phyloP scores from a whole-genome alignment of 2,113 vertebrate genomes.

The Ammospiza caudacuta region DNA sequence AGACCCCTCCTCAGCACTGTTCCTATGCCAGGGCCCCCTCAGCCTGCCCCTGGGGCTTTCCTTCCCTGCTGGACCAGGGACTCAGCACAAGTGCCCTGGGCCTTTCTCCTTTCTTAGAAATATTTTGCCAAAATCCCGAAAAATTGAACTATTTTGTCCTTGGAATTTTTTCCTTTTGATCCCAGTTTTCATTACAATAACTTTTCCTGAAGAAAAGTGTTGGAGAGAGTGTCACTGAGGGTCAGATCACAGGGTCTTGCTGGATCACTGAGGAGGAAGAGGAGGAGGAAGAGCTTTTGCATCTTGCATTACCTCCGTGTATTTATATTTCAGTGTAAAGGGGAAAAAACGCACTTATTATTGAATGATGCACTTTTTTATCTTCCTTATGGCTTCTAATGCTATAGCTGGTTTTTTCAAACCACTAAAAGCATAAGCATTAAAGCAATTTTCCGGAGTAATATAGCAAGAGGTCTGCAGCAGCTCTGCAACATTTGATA shows the following conservation, averaged over 20 bases:
- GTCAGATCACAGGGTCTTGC: neutral
- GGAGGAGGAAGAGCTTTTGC: constrained; percentile 15
- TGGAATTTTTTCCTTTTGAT: neutral
- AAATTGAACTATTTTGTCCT: rapidly evolving
- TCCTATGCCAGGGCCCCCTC: neutral
- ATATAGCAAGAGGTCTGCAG: constrained; percentile 72
- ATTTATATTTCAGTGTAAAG: constrained; percentile 50
- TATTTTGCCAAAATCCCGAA: neutral
- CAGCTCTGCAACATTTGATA: constrained; percentile 71
- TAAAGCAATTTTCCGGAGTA: constrained; percentile 79
- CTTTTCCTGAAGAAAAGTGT: neutral
- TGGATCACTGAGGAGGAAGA: neutral
- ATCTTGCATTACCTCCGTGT: neutral
- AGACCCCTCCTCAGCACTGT: neutral
- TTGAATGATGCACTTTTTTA: constrained; percentile 62
- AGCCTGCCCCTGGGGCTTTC: neutral
- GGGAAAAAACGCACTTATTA: constrained; percentile 38
- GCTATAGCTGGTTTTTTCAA: constrained; percentile 70
- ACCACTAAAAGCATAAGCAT: constrained; percentile 77
- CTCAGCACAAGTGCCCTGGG: neutral
- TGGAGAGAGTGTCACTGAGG: neutral
- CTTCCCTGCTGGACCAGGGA: neutral
- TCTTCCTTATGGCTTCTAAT: constrained; percentile 71
- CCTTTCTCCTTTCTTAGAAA: neutral
- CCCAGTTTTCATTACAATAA: neutral